Conservation (phyloP, 2,113 vertebrate species). For the Petroica traversi region DNA sequence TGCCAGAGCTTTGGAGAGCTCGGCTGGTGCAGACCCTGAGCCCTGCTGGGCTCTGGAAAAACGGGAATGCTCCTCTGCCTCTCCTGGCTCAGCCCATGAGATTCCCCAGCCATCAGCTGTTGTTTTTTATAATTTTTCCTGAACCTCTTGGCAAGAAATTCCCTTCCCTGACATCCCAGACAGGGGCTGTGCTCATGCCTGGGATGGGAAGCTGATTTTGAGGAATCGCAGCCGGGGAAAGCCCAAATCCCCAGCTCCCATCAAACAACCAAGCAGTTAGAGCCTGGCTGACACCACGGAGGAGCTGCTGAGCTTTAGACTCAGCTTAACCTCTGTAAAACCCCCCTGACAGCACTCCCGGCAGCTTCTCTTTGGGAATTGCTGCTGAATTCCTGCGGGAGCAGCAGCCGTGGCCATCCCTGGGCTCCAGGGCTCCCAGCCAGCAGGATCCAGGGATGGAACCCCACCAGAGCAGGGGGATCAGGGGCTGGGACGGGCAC, state of each 20-base stretch:
- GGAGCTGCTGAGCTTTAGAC: background rate
- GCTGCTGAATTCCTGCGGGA: background rate
- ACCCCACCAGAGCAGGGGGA: background rate
- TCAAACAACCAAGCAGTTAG: background rate
- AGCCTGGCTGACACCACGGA: background rate
- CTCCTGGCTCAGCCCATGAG: background rate
- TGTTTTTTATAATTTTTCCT: background rate
- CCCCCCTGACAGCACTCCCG: background rate
- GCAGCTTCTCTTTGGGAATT: background rate
- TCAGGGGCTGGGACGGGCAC: fast-evolving
- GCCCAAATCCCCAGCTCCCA: background rate
- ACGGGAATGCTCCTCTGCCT: background rate
- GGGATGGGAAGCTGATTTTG: background rate
- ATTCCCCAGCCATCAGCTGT: background rate
- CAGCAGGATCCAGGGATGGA: background rate
- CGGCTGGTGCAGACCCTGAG: background rate
- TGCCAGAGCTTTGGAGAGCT: background rate
- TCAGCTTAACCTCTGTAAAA: background rate
- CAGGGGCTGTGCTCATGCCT: background rate
- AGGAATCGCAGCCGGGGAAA: background rate
- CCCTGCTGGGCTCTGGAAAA: background rate
- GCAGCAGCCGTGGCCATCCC: background rate
- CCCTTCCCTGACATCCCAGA: background rate
- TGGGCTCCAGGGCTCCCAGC: too few species aligned
- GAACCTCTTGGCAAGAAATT: background rate